These are phyloP conservation scores for Phyllotreta cruciferae DNA, from an alignment of 2,888 invertebrate genomes.

Conservation along the genomic window DNA sequence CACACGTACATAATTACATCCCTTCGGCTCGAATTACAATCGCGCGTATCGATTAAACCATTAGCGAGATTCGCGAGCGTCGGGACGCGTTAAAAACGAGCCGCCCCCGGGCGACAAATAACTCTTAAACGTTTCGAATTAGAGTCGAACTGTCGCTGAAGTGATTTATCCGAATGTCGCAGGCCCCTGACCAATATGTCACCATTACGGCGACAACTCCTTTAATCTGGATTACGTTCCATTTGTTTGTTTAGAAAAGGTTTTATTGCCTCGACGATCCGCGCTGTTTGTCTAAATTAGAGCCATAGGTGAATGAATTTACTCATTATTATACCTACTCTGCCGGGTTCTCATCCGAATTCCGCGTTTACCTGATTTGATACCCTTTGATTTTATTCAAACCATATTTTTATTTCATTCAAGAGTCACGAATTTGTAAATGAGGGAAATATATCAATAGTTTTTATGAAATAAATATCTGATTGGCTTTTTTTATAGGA, in stretches of 20 bases:
- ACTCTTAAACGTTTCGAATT: slow-evolving; percentile 17
- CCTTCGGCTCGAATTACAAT: too few relatives aligned
- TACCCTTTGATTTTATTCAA: too few relatives aligned
- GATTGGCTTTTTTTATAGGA: too few relatives aligned
- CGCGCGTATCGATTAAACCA: slow-evolving; percentile 8
- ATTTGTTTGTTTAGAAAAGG: slow-evolving; percentile 53
- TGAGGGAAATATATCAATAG: neutral
- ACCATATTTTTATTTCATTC: too few relatives aligned
- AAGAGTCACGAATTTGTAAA: too few relatives aligned
- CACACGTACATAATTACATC: too few relatives aligned
- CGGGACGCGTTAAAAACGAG: neutral
- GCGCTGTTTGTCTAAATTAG: slow-evolving; percentile 42
- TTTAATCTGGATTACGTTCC: slow-evolving; percentile 54
- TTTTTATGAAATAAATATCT: too few relatives aligned
- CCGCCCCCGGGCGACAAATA: slow-evolving; percentile 5
- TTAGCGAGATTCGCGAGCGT: neutral
- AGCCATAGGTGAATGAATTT: slow-evolving; percentile 8
- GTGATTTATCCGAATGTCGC: slow-evolving; percentile 44
- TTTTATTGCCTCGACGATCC: slow-evolving; percentile 50
- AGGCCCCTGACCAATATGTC: slow-evolving; percentile 47
- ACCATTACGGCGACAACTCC: slow-evolving; percentile 54
- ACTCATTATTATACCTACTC: neutral
- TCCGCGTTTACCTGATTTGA: too few relatives aligned
- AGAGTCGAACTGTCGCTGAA: slow-evolving; percentile 37
- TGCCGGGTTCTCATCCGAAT: too few relatives aligned